Percentiles rank a stretch among this genome's conserved stretches.
Evolutionary conservation across 2,113 vertebrate genomes (phyloP).

Genomic region (Machaerirhynchus nigripectus): DNA sequence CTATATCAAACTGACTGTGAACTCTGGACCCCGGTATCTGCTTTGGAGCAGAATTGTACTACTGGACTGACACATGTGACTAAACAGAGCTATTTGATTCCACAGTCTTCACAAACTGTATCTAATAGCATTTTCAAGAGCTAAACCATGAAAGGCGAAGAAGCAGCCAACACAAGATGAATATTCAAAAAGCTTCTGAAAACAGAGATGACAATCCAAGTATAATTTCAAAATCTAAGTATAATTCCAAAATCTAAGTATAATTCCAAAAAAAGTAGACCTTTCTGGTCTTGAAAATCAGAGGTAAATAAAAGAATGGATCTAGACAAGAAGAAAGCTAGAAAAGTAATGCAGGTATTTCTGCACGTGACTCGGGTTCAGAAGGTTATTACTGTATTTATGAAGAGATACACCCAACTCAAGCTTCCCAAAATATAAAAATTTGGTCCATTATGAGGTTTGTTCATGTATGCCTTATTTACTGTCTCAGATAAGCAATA

Average conservation of each 20-base stretch:
- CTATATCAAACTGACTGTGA: neutral
- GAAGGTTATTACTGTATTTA: neutral
- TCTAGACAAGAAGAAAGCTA: neutral
- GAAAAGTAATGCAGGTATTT: neutral
- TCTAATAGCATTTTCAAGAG: neutral
- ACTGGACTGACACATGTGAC: neutral
- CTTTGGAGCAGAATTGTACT: neutral
- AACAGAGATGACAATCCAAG: neutral
- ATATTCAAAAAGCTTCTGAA: neutral
- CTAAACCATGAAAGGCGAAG: neutral
- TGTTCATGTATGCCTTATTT: neutral
- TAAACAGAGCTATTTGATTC: neutral
- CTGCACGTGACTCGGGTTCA: neutral
- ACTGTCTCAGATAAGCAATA: neutral
- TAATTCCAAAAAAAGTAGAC: neutral
- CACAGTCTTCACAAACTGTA: neutral
- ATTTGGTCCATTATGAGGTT: neutral
- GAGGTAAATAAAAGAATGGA: neutral
- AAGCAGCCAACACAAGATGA: neutral
- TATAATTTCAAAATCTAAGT: neutral
- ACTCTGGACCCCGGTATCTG: neutral
- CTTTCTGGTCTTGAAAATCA: neutral
- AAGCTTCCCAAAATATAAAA: neutral
- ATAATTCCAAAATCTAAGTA: neutral
- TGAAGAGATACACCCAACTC: neutral